Base-by-base conservation (phyloP, 2,888 invertebrate genomes). In the Nematopogon swammerdamellus region DNA sequence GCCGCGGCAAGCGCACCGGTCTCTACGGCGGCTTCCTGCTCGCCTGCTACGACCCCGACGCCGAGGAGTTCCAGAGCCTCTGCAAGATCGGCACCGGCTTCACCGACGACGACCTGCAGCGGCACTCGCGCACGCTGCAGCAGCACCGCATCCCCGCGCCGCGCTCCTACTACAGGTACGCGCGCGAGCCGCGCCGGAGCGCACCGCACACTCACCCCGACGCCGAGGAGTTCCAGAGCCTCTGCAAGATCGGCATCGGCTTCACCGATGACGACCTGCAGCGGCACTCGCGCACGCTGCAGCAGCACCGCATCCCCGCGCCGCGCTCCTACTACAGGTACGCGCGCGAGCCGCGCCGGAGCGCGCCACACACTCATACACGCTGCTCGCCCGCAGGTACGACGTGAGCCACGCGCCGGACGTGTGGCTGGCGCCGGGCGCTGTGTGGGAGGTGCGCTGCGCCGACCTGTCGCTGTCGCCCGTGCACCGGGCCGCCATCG, bases 401-500 rank as follows among this genome's bases (percentile, higher is more conserved):
- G 95, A 95, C 68, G 57, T 69, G 0, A 74, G 83, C 6, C 84
- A 89, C 58, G 77, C 82, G 59, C 91, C 96, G 1, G 96, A 97
- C 79, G 90, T 87, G 62, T 97, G 97, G 96, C 88, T 97, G 66
- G 86, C 87, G 56, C 84, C 95, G 3, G 85, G 85, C 16, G 84
- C 88, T 69, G 96, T 99, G 51, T 97, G 96, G 95, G 97, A 97
- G 81, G 86, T 97, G 50, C 95, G 97, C 67, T 95, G 96, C 68
- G 98, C 98, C 0, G 98, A 99, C 82, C 83, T 99, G 51, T 97
- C 97, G 5, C 83, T 99, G 46, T 98, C 97, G 29, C 97, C 99
- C 16, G 87, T 91, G 47, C 96, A 99, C 70, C 85, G 83, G 64
- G 98, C 98, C 47, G 98, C 91, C 0, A 70, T 85, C 45, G 94